A percentile compares a stretch with the other conserved stretches of the same genome.
Conservation (phyloP, 2,113 vertebrate genomes). For the Trochalopteron elliotii region DNA sequence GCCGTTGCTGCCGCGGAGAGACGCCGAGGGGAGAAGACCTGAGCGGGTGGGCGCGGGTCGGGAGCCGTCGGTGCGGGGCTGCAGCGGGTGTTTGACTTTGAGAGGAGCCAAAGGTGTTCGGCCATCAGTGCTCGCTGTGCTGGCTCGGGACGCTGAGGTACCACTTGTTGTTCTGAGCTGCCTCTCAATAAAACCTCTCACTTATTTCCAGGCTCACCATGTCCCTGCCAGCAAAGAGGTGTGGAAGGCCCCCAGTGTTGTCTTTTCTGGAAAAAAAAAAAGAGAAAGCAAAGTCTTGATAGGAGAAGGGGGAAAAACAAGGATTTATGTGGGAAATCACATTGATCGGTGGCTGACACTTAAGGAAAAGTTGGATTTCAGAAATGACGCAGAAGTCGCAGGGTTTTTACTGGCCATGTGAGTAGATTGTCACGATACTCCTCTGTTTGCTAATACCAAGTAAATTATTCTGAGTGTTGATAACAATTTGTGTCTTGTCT, state of each 20-base stretch:
- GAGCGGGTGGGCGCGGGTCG: too few relatives aligned
- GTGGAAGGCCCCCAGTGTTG: not conserved
- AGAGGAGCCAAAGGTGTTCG: fast-evolving
- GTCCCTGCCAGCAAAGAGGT: not conserved
- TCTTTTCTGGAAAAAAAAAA: constrained; percentile 33
- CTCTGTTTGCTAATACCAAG: not conserved
- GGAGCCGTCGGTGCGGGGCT: not conserved
- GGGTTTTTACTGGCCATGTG: constrained; percentile 39
- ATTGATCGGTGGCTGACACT: not conserved
- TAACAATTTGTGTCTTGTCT: not conserved
- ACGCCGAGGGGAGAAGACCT: not conserved
- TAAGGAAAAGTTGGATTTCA: constrained; percentile 21
- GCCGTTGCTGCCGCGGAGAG: not conserved
- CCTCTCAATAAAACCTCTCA: fast-evolving
- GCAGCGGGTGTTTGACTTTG: not conserved
- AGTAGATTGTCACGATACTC: not conserved
- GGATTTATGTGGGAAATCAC: constrained; percentile 11
- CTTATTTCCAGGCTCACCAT: not conserved
- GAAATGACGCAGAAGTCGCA: not conserved
- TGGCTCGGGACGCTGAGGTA: fast-evolving
- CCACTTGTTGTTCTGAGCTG: fast-evolving
- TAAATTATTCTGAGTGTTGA: not conserved
- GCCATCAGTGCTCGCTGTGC: fast-evolving
- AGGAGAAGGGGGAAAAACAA: constrained; percentile 1
- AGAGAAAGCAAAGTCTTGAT: constrained; percentile 19